phyloP scores from a whole-genome alignment of 2,888 invertebrate species.

The Ormyrus labotus region DNA sequence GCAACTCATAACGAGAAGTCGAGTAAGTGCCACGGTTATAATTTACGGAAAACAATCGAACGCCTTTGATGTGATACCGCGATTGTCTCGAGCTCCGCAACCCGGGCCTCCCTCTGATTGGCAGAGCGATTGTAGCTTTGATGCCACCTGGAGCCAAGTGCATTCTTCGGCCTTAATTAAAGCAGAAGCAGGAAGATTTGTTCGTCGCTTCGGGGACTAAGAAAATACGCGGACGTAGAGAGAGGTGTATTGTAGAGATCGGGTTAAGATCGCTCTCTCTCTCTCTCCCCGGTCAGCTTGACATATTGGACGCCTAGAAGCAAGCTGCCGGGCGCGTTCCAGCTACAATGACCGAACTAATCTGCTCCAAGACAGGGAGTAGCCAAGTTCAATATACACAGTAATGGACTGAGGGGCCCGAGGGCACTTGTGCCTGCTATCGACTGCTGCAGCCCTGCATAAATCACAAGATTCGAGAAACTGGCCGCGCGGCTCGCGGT shows the following conservation, averaged over 20 bases:
- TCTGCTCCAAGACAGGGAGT: constrained; percentile 67
- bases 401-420: constrained; percentile 64
- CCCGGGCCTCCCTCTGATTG: constrained; percentile 37
- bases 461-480: constrained; percentile 59
- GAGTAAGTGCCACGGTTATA: constrained; percentile 74
- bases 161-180: background rate
- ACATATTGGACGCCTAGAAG: constrained; percentile 61
- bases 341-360: constrained; percentile 71
- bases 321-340: constrained; percentile 27
- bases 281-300: constrained; percentile 58
- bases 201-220: background rate
- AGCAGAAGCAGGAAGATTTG: too few species aligned
- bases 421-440: constrained; percentile 56
- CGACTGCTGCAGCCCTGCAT: constrained; percentile 67
- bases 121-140: constrained; percentile 40
- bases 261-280: constrained; percentile 12
- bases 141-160: constrained; percentile 13
- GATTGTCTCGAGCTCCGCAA: constrained; percentile 63
- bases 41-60: constrained; percentile 75
- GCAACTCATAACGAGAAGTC: constrained; percentile 76
- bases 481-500: background rate
- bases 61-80: constrained; percentile 72
- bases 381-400: constrained; percentile 70
- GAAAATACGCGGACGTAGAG: background rate
- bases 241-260: background rate